Percentiles rank a stretch among this genome's conserved stretches.
Evolutionary conservation across 2,888 invertebrate genomes (phyloP).

Genomic region (Ochropleura plecta): DNA sequence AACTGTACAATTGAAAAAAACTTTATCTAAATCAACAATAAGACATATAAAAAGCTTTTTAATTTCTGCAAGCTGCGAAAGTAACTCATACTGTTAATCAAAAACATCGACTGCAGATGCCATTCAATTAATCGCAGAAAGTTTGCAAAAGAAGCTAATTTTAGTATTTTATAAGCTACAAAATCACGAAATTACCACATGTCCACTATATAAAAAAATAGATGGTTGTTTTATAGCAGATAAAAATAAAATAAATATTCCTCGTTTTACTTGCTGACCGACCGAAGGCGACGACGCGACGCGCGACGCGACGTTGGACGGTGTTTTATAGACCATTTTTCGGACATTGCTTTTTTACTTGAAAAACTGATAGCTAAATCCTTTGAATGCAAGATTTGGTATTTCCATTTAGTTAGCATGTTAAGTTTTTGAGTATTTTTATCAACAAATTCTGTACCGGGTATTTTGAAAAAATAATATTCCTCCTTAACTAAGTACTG

Average conservation of each 20-base stretch:
- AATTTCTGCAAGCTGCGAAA: not conserved
- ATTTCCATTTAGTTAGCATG: too few relatives aligned
- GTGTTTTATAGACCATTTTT: too few relatives aligned
- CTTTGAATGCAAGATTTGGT: too few relatives aligned
- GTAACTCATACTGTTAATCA: not conserved
- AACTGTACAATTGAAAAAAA: not conserved
- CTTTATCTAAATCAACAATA: not conserved
- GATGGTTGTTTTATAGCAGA: constrained; percentile 13
- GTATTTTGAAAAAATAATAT: too few relatives aligned
- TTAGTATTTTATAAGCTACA: constrained; percentile 8
- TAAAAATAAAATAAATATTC: constrained; percentile 17
- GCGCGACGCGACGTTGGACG: too few relatives aligned
- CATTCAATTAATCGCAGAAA: constrained; percentile 1
- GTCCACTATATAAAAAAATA: constrained; percentile 9
- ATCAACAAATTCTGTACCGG: too few relatives aligned
- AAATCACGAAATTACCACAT: constrained; percentile 21
- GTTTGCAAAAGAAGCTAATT: not conserved
- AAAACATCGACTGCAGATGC: constrained; percentile 5
- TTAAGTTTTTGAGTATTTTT: too few relatives aligned
- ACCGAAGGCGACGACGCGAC: not conserved
- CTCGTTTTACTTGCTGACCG: not conserved
- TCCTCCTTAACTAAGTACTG: too few relatives aligned
- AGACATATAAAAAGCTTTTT: not conserved
- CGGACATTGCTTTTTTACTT: too few relatives aligned
- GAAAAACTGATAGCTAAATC: too few relatives aligned